These are phyloP conservation scores for Chrysopilus asiliformis DNA, from an alignment of 2,888 invertebrate species.

Conservation along the genomic window DNA sequence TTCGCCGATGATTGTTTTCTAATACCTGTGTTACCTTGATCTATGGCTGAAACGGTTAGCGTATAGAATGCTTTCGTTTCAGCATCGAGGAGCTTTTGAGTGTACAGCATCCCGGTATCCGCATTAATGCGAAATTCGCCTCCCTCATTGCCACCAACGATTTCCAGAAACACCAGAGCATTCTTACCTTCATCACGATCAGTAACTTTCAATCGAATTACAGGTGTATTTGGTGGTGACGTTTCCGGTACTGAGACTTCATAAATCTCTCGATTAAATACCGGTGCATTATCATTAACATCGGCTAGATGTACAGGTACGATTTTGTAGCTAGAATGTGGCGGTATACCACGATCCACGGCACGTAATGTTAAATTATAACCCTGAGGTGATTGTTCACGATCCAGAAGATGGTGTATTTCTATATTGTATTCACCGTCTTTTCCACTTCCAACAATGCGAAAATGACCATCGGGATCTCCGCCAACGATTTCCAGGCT, in stretches of 20 bases:
- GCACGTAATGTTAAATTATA: constrained; percentile 82
- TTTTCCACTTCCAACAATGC: constrained; percentile 50
- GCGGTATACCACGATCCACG: constrained; percentile 68
- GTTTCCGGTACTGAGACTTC: constrained; percentile 79
- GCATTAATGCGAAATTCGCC: constrained; percentile 78
- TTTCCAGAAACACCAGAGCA: constrained; percentile 72
- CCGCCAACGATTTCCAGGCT: constrained; percentile 75
- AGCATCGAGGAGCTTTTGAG: constrained; percentile 68
- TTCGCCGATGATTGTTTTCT: constrained; percentile 80
- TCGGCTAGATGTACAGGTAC: constrained; percentile 71
- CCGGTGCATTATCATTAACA: constrained; percentile 73
- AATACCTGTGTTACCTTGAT: constrained; percentile 71
- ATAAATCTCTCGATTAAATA: constrained; percentile 76
- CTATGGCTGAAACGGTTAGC: constrained; percentile 78
- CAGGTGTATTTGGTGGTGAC: constrained; percentile 75
- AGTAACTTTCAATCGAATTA: constrained; percentile 73
- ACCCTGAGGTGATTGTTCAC: constrained; percentile 64
- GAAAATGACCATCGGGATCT: constrained; percentile 80
- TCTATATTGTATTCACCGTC: constrained; percentile 66
- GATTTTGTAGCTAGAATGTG: constrained; percentile 62
- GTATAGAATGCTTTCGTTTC: constrained; percentile 74
- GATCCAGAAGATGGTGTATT: constrained; percentile 60
- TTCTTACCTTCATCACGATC: constrained; percentile 75
- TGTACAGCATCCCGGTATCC: constrained; percentile 79
- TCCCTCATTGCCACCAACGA: constrained; percentile 84